Evolutionary conservation across 2,888 invertebrate species (phyloP).

Genomic region (Flabesymbios commensalis): DNA sequence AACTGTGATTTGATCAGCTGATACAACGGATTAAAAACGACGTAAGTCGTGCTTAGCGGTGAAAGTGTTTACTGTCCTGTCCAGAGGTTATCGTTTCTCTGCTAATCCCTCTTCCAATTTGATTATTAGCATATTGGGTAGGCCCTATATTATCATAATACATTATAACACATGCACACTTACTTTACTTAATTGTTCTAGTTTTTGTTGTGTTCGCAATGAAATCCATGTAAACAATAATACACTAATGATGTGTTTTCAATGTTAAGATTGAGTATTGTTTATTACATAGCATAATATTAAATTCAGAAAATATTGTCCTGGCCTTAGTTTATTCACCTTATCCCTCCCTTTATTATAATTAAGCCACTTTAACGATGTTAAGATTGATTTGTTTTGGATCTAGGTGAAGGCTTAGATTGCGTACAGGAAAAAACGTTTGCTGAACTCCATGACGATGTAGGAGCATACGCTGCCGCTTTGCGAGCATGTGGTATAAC

Average conservation of each 20-base stretch:
- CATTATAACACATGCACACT: too few relatives aligned
- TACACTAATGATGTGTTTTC: too few relatives aligned
- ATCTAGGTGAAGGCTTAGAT: slow-evolving; percentile 44
- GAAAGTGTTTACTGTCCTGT: too few relatives aligned
- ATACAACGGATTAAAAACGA: too few relatives aligned
- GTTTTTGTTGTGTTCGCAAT: too few relatives aligned
- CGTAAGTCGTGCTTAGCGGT: too few relatives aligned
- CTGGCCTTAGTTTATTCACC: background rate
- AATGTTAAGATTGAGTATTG: background rate
- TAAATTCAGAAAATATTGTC: background rate
- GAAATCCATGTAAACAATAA: background rate
- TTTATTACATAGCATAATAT: background rate
- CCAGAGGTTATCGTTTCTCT: too few relatives aligned
- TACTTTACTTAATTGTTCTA: too few relatives aligned
- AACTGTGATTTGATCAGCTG: too few relatives aligned
- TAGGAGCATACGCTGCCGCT: slow-evolving; percentile 59
- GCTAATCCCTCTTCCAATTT: too few relatives aligned
- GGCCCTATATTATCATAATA: too few relatives aligned
- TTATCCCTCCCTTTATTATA: background rate
- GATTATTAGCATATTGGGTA: too few relatives aligned
- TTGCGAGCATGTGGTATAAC: slow-evolving; percentile 58
- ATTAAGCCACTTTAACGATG: background rate
- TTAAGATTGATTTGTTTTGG: background rate
- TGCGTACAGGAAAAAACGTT: slow-evolving; percentile 54
- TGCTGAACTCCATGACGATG: slow-evolving; percentile 55